Conservation (phyloP, 2,797 vertebrate genomes). For the Zonotrichia albicollis region DNA sequence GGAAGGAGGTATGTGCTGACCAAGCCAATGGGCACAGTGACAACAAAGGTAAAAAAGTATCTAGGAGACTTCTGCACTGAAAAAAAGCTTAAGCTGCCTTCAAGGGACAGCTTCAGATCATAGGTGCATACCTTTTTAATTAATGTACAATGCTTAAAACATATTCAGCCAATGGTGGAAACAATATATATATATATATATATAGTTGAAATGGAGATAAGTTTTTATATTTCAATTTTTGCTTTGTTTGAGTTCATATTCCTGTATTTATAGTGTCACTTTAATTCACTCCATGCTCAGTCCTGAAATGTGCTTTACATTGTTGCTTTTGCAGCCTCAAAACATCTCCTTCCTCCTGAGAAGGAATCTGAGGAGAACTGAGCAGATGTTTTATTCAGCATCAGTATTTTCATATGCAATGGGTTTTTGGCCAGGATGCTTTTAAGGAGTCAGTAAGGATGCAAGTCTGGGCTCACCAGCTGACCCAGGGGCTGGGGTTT, state of each 20-base stretch:
- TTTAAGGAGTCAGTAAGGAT: neutral
- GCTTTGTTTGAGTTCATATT: neutral
- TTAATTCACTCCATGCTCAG: neutral
- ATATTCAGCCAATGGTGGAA: neutral
- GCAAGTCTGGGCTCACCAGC: neutral
- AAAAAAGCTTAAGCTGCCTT: neutral
- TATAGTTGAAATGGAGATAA: neutral
- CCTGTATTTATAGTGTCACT: neutral
- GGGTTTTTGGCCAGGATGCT: neutral
- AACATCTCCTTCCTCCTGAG: neutral
- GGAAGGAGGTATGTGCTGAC: neutral
- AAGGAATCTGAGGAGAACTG: neutral
- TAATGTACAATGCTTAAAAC: neutral
- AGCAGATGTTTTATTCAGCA: neutral
- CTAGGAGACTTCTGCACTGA: neutral
- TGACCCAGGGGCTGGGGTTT: neutral
- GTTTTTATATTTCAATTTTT: neutral
- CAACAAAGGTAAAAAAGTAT: neutral
- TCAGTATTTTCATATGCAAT: neutral
- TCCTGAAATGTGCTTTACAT: neutral
- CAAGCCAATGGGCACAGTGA: neutral
- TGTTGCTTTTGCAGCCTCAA: neutral
- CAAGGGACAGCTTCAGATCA: neutral
- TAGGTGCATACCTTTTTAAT: neutral
- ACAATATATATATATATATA: neutral